Conservation (phyloP, 1,140 invertebrate species). For the Trichonephila inaurata region DNA sequence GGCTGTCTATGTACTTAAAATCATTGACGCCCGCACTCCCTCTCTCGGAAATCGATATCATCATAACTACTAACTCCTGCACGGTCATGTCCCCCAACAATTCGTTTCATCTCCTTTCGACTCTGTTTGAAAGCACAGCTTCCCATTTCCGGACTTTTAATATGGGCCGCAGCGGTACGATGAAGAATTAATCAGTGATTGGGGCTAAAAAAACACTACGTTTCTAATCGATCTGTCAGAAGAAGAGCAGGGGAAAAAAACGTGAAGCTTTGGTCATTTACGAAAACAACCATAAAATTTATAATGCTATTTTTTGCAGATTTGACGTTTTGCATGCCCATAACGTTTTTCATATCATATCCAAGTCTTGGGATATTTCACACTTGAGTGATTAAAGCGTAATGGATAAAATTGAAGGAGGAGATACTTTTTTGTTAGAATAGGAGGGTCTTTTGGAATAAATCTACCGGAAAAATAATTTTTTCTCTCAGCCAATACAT, state of each 20-base stretch:
- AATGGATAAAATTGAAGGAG: background rate
- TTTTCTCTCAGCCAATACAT: background rate
- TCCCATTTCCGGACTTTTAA: constrained; percentile 37
- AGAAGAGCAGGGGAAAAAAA: background rate
- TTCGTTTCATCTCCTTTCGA: constrained; percentile 19
- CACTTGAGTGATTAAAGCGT: background rate
- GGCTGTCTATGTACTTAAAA: constrained; percentile 45
- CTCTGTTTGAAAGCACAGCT: constrained; percentile 9
- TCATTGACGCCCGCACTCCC: constrained; percentile 26
- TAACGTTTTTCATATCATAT: background rate
- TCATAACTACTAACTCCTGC: constrained; percentile 48
- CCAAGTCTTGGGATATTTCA: background rate
- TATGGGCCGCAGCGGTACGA: background rate
- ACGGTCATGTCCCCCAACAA: constrained; percentile 50
- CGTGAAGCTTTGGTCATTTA: background rate
- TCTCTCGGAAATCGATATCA: constrained; percentile 50
- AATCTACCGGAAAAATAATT: background rate
- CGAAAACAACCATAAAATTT: background rate
- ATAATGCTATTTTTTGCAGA: background rate
- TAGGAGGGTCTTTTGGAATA: background rate
- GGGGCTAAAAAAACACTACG: background rate
- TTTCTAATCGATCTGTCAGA: constrained; percentile 20
- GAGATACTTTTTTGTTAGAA: too few species aligned
- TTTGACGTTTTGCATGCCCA: background rate
- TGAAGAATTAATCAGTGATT: constrained; percentile 38